Conservation (phyloP, 2,797 vertebrate species). For the Amblyraja radiata region DNA sequence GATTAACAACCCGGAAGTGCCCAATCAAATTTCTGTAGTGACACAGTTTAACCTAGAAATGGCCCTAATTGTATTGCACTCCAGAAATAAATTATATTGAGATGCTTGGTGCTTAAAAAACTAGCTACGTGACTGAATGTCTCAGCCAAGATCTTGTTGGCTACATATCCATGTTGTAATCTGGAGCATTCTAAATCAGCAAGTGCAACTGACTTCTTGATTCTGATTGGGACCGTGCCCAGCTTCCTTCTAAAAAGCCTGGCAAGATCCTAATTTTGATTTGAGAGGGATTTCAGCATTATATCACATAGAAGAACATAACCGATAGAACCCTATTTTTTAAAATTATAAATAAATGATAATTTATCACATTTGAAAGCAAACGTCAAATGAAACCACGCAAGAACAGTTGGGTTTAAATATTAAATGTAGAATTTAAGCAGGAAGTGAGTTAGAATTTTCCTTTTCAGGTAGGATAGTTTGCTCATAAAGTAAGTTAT, state of each 20-base stretch:
- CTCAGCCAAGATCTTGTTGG: background rate
- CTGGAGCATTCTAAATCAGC: conserved; percentile 14
- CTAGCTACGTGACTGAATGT: no score
- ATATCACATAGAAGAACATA: background rate
- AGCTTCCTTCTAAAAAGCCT: background rate
- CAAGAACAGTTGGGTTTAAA: background rate
- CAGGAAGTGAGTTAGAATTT: background rate
- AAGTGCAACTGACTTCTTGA: background rate
- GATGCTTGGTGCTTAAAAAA: no score
- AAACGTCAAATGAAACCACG: background rate
- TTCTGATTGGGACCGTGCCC: background rate
- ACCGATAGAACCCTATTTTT: background rate
- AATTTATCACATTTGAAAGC: background rate
- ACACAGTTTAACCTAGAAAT: no score
- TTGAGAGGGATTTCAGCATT: conserved; percentile 8
- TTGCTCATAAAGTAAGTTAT: background rate
- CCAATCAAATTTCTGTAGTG: no score
- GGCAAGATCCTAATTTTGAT: conserved; percentile 12
- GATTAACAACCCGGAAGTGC: no score
- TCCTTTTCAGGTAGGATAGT: background rate
- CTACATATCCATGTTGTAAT: background rate
- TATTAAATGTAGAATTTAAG: background rate
- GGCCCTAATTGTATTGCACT: no score
- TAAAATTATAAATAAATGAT: background rate
- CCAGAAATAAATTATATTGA: no score